These are phyloP conservation scores for Scelioninae gen. 1 DNA, from an alignment of 2,888 invertebrate genomes.

Conservation along the genomic window DNA sequence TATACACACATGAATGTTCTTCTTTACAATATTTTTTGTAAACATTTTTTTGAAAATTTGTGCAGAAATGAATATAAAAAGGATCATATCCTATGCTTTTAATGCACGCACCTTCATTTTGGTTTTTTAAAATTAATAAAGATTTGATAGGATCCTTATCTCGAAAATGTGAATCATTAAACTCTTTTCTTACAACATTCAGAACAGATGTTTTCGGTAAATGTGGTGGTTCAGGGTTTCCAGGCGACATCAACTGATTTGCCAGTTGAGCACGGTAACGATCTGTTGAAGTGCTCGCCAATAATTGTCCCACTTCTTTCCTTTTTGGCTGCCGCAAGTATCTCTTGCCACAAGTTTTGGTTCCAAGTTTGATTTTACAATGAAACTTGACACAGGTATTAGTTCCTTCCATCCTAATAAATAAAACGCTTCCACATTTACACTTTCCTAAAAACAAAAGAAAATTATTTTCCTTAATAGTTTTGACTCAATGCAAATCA, in stretches of 20 bases:
- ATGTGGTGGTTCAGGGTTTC: slow-evolving; percentile 42
- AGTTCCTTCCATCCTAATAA: not conserved
- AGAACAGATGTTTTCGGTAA: slow-evolving; percentile 11
- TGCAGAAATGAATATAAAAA: slow-evolving; percentile 61
- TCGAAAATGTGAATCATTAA: slow-evolving; percentile 10
- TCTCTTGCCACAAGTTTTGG: not conserved
- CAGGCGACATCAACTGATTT: slow-evolving; percentile 24
- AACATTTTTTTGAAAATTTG: slow-evolving; percentile 43
- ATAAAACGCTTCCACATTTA: not conserved
- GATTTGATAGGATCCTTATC: slow-evolving; percentile 38
- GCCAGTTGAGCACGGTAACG: not conserved
- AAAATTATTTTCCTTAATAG: too few species aligned
- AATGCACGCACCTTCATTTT: slow-evolving; percentile 21
- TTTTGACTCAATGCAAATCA: too few species aligned
- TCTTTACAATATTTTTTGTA: slow-evolving; percentile 23
- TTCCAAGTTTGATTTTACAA: not conserved
- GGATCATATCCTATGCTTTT: slow-evolving; percentile 54
- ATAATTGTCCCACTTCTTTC: not conserved
- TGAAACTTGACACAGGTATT: not conserved
- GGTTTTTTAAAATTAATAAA: slow-evolving; percentile 28
- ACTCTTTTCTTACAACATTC: slow-evolving; percentile 26
- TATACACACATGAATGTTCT: slow-evolving; percentile 24
- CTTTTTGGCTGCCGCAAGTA: not conserved
- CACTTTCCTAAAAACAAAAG: not conserved
- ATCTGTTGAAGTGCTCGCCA: not conserved